These are phyloP conservation scores for Sesia bembeciformis DNA, from an alignment of 2,888 invertebrate genomes.

Conservation along the genomic window DNA sequence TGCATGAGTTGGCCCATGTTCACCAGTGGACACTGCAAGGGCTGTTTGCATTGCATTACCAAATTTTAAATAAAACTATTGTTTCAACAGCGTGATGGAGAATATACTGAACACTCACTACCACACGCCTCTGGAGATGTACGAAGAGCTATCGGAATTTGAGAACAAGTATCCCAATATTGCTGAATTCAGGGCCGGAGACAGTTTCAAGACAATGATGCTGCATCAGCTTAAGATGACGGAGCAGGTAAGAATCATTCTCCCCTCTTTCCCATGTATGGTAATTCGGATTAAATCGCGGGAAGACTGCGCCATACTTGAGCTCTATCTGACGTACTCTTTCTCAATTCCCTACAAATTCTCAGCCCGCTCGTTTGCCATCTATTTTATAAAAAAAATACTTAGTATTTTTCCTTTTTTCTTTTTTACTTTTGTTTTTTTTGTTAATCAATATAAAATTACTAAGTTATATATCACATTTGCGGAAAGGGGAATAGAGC, in stretches of 20 bases:
- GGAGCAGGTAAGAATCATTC: slow-evolving; percentile 71
- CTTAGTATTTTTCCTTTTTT: too few species aligned
- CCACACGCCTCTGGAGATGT: slow-evolving; percentile 78
- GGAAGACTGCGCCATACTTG: too few species aligned
- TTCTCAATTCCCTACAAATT: too few species aligned
- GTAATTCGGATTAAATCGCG: too few species aligned
- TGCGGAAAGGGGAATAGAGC: too few species aligned
- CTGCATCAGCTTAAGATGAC: slow-evolving; percentile 84
- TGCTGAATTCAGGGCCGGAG: slow-evolving; percentile 81
- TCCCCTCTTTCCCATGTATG: too few species aligned
- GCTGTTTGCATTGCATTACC: background rate
- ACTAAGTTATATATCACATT: too few species aligned
- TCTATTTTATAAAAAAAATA: too few species aligned
- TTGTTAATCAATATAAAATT: too few species aligned
- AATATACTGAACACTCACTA: slow-evolving; percentile 80
- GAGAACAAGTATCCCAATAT: slow-evolving; percentile 79
- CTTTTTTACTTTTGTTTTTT: too few species aligned
- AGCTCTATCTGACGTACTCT: too few species aligned
- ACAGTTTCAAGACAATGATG: slow-evolving; percentile 77
- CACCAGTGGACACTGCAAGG: background rate
- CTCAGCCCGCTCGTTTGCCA: too few species aligned
- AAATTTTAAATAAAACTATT: slow-evolving; percentile 6
- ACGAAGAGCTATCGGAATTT: slow-evolving; percentile 77
- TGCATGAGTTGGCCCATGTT: background rate
- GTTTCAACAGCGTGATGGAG: slow-evolving; percentile 63